Evolutionary conservation across 2,113 vertebrate species (phyloP).

Genomic region (Cisticola juncidis): DNA sequence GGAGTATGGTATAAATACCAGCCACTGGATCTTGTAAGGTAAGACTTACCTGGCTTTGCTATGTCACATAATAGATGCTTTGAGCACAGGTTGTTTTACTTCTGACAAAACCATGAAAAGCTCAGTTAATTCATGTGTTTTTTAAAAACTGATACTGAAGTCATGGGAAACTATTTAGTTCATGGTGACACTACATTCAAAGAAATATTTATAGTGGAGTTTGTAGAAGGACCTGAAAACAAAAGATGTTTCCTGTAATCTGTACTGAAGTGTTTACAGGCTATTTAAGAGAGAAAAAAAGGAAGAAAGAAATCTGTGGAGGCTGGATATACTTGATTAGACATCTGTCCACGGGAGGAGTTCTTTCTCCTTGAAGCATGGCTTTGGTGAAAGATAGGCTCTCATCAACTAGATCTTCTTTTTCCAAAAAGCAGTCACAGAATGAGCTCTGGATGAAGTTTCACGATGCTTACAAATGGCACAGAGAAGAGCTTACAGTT

Average conservation of each 20-base stretch:
- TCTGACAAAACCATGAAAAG: background rate
- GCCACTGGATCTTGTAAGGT: slow-evolving; percentile 91
- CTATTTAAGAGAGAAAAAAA: background rate
- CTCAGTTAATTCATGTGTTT: background rate
- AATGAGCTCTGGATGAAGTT: background rate
- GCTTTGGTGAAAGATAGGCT: background rate
- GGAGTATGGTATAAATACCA: slow-evolving; percentile 96
- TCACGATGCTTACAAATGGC: background rate
- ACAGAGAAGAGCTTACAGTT: background rate
- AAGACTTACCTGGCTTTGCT: background rate
- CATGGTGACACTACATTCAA: background rate
- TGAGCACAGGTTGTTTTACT: background rate
- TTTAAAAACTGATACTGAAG: background rate
- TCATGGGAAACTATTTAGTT: background rate
- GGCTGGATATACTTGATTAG: background rate
- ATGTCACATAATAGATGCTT: background rate
- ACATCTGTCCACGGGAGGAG: background rate
- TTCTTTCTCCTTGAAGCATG: background rate
- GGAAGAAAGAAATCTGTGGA: background rate
- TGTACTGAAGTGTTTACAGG: background rate
- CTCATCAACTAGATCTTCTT: background rate
- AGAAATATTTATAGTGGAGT: background rate
- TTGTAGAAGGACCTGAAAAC: background rate
- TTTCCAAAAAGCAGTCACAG: background rate
- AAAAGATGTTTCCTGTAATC: background rate